A percentile compares a stretch with the other conserved stretches of the same genome.
phyloP scores from a whole-genome alignment of 2,797 vertebrate genomes.

The Bufotes viridis region DNA sequence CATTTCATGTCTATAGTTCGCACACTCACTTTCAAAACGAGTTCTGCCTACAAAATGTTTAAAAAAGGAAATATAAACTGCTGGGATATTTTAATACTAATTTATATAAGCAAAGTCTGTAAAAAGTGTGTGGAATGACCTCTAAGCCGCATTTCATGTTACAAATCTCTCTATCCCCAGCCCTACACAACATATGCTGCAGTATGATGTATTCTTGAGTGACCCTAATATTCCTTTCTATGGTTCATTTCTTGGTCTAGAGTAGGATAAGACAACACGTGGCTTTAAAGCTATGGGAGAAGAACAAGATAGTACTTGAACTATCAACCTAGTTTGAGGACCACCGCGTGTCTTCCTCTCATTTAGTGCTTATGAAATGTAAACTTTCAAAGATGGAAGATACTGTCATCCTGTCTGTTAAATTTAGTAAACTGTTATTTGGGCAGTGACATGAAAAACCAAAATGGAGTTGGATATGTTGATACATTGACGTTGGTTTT shows the following conservation, averaged over 20 bases:
- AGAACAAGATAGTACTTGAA: not conserved
- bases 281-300: not conserved
- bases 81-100: constrained; percentile 71
- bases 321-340: not conserved
- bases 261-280: not conserved
- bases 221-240: not conserved
- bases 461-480: not conserved
- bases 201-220: constrained; percentile 36
- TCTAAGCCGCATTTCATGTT: constrained; percentile 60
- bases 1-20: constrained; percentile 64
- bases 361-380: constrained; percentile 6
- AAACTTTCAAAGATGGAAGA: not conserved
- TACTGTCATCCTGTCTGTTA: not conserved
- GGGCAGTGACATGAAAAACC: not conserved
- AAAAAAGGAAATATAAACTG: constrained; percentile 38
- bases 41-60: constrained; percentile 58
- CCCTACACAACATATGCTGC: constrained; percentile 42
- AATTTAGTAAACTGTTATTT: not conserved
- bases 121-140: constrained; percentile 76
- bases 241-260: not conserved
- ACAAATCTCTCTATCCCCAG: constrained; percentile 30
- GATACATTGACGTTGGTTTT: constrained; percentile 1
- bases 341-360: not conserved
- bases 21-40: constrained; percentile 26
- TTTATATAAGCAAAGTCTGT: constrained; percentile 70